These are phyloP conservation scores for Tachina grossa DNA, from an alignment of 2,888 invertebrate genomes.

Conservation along the genomic window DNA sequence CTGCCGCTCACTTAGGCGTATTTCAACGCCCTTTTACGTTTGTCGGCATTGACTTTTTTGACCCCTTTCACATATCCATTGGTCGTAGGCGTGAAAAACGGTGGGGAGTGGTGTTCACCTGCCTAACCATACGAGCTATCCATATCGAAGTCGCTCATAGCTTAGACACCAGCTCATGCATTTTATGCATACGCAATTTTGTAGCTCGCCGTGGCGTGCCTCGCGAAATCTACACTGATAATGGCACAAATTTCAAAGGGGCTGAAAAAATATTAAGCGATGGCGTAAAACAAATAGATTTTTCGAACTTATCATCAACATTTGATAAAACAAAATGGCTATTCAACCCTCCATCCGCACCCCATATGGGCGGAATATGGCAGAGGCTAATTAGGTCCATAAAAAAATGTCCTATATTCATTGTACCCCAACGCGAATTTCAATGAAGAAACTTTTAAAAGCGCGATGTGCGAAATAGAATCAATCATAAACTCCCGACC, in stretches of 20 bases:
- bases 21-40: slow-evolving; percentile 69
- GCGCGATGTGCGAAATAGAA: no score
- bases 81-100: slow-evolving; percentile 68
- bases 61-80: slow-evolving; percentile 62
- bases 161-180: no score
- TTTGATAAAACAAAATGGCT: slow-evolving; percentile 6
- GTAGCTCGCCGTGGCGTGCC: no score
- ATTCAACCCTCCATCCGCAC: not conserved
- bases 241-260: slow-evolving; percentile 68
- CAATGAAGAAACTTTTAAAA: no score
- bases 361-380: not conserved
- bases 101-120: slow-evolving; percentile 72
- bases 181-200: no score
- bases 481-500: no score
- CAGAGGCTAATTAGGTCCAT: no score
- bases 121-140: slow-evolving; percentile 68
- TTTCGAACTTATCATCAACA: not conserved
- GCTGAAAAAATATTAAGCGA: not conserved
- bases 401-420: no score
- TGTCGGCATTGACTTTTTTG: slow-evolving; percentile 71
- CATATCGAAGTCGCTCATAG: no score
- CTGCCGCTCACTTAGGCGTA: slow-evolving; percentile 58
- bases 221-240: no score
- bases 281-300: not conserved
- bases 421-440: no score